Base-by-base conservation (phyloP, 2,888 invertebrate genomes). In the Buathra laborator region DNA sequence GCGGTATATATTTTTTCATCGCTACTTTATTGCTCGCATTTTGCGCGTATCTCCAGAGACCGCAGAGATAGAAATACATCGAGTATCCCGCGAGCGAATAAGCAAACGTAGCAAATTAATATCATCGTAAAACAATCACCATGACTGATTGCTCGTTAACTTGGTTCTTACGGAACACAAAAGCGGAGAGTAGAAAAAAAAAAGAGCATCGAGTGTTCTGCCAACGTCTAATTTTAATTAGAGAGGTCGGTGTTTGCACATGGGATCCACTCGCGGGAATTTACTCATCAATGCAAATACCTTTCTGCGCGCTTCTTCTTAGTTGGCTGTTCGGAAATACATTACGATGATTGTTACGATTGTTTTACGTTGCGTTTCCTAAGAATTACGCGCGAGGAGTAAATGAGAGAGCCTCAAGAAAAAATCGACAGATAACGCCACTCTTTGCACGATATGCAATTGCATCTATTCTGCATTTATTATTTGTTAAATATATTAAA, bases 111-210 rank as follows among this genome's bases (percentile, higher is more conserved):
- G 77, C 78, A 85, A 86, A 87, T 87, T 86, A 87, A 87, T 87
- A 87, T 87, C 86, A 87, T 86, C 87, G 83, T 87, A 87, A 87
- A 87, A 87, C 86, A 87, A 86, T 87, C 85, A 87, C 86, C 87
- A 87, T 87, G 86, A 87, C 87, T 87, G 84, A 86, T 86, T 87
- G 86, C 87, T 87, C 87, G 86, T 87, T 87, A 87, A 87, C 72
- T 76, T 79, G 67, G 46, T 48, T 67, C 59, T 32, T 48, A n/a
- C n/a, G 53, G 74, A 75, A 53, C 72, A 24, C 44, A 56, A 44
- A 44, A 46, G 43, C 59, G 46, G 46, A 44, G 51, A n/a, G 12
- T 46, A 43, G 51, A 32, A 67, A 75, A 56, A 67, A 71, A 66
- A 66, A 48, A 37, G 24, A 48, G 59, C 75, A 75, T 83, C 76